Evolutionary conservation across 1,140 invertebrate genomes (phyloP).

Genomic region (Brachionus angularis): DNA sequence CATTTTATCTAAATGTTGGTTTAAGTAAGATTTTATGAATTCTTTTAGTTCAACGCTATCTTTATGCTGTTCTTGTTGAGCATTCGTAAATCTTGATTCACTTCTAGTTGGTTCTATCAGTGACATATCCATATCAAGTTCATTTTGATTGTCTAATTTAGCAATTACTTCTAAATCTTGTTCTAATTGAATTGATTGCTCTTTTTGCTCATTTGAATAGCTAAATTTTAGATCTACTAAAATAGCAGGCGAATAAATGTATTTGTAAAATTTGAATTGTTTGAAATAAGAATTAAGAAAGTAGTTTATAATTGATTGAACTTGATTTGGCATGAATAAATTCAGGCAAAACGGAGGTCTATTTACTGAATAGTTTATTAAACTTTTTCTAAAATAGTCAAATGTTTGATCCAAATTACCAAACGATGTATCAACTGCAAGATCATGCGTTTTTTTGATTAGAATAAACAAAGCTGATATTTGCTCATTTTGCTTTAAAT

Average conservation of each 20-base stretch:
- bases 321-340: slow-evolving; percentile 7
- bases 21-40: slow-evolving; percentile 17
- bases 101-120: background rate
- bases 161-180: too few relatives aligned
- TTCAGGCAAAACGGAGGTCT: slow-evolving; percentile 31
- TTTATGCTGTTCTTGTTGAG: background rate
- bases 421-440: slow-evolving; percentile 28
- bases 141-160: background rate
- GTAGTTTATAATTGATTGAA: slow-evolving; percentile 9
- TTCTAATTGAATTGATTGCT: too few relatives aligned
- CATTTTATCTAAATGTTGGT: slow-evolving; percentile 1
- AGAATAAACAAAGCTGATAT: background rate
- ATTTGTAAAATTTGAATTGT: slow-evolving; percentile 37
- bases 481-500: background rate
- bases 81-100: slow-evolving; percentile 3
- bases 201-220: slow-evolving; percentile 2
- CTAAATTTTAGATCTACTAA: slow-evolving; percentile 3
- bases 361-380: slow-evolving; percentile 9
- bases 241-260: slow-evolving; percentile 4
- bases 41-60: background rate
- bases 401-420: slow-evolving; percentile 37
- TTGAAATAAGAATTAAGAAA: slow-evolving; percentile 36
- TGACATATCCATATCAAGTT: background rate
- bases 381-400: background rate
- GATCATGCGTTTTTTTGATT: background rate